These are phyloP conservation scores for Peromyscus eremicus DNA, from an alignment of 2,797 vertebrate genomes.

Conservation along the genomic window DNA sequence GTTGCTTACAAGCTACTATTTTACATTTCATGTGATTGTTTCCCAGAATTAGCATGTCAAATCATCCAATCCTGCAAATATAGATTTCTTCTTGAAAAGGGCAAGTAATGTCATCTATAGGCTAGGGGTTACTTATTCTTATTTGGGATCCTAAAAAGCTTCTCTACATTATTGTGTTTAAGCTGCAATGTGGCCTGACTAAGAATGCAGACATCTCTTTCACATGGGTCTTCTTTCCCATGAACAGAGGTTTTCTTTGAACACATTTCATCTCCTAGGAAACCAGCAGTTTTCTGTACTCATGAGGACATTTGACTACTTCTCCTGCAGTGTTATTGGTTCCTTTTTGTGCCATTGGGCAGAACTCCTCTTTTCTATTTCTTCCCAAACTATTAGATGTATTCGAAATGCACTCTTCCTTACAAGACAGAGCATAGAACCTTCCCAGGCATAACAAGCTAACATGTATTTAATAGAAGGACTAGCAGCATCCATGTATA, in stretches of 20 bases:
- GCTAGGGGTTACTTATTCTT: neutral
- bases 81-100: constrained; percentile 22
- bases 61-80: neutral
- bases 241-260: neutral
- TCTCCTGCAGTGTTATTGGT: neutral
- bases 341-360: neutral
- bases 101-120: neutral
- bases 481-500: neutral
- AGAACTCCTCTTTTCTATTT: constrained; percentile 3
- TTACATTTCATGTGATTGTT: neutral
- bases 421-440: neutral
- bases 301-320: neutral
- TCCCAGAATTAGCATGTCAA: constrained; percentile 7
- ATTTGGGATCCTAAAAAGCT: neutral
- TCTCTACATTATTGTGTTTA: neutral
- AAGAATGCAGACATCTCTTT: neutral
- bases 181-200: neutral
- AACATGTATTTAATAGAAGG: neutral
- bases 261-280: neutral
- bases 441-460: neutral
- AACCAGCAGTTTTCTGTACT: constrained; percentile 11
- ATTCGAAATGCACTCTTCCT: constrained; percentile 34
- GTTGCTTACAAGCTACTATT: constrained; percentile 19
- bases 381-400: neutral
- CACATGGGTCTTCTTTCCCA: neutral